Evolutionary conservation across 1,140 invertebrate genomes (phyloP).

Genomic region (Drosophila nigromelanica): DNA sequence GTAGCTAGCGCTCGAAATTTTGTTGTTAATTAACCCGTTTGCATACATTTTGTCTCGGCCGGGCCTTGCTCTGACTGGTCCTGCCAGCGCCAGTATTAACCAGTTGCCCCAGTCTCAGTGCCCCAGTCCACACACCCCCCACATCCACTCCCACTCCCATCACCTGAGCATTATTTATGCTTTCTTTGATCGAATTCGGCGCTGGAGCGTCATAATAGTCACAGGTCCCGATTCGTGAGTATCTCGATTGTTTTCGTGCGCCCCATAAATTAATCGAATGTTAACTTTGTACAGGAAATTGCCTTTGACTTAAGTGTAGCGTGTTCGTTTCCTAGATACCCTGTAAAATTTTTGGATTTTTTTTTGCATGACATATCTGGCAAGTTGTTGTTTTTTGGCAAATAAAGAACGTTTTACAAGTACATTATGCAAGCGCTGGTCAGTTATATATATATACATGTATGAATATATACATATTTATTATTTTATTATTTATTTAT

Average conservation of each 20-base stretch:
- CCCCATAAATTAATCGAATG: slow-evolving; percentile 73
- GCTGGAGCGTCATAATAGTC: slow-evolving; percentile 72
- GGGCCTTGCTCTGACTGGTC: slow-evolving; percentile 21
- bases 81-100: slow-evolving; percentile 34
- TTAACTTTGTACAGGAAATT: slow-evolving; percentile 68
- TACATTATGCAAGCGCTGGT: no score
- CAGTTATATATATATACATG: no score
- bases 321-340: not conserved
- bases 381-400: no score
- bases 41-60: slow-evolving; percentile 67
- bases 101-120: slow-evolving; percentile 49
- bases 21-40: slow-evolving; percentile 81
- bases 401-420: no score
- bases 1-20: slow-evolving; percentile 64
- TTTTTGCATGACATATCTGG: no score
- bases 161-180: slow-evolving; percentile 71
- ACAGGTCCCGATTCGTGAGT: slow-evolving; percentile 23
- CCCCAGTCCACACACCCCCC: slow-evolving; percentile 1
- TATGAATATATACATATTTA: no score
- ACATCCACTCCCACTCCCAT: slow-evolving; percentile 26
- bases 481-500: no score
- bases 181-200: slow-evolving; percentile 80
- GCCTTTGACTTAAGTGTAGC: slow-evolving; percentile 51
- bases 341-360: no score
- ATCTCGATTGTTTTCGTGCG: slow-evolving; percentile 70